These are phyloP conservation scores for Andricus curvator DNA, from an alignment of 2,888 invertebrate species.

Conservation along the genomic window DNA sequence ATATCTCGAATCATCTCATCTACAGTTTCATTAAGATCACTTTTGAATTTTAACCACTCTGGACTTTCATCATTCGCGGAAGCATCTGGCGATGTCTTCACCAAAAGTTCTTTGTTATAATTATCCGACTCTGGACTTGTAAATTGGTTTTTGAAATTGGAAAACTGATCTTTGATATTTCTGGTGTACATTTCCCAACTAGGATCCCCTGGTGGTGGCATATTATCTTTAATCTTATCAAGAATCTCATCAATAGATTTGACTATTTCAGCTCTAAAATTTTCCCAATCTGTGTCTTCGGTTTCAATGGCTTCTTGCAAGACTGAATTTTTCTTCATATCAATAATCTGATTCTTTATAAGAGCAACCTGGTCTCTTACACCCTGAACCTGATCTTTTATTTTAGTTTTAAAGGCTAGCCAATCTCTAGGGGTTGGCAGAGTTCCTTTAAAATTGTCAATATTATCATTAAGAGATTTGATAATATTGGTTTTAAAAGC, in stretches of 20 bases:
- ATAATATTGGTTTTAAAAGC: slow-evolving; percentile 56
- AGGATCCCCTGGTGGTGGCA: slow-evolving; percentile 56
- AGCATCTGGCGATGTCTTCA: slow-evolving; percentile 28
- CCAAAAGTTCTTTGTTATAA: background rate
- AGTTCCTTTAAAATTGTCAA: slow-evolving; percentile 50
- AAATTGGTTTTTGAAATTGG: slow-evolving; percentile 2
- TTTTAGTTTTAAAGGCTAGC: slow-evolving; percentile 42
- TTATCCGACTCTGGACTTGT: background rate
- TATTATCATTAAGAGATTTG: slow-evolving; percentile 53
- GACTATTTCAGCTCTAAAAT: slow-evolving; percentile 50
- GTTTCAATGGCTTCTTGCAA: slow-evolving; percentile 30
- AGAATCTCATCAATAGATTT: slow-evolving; percentile 48
- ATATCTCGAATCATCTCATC: slow-evolving; percentile 51
- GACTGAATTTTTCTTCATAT: background rate
- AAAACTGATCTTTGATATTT: slow-evolving; percentile 48
- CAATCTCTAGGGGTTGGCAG: slow-evolving; percentile 47
- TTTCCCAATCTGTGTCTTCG: slow-evolving; percentile 53
- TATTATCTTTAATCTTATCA: slow-evolving; percentile 42
- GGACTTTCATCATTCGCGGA: slow-evolving; percentile 25
- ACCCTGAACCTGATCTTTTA: slow-evolving; percentile 31
- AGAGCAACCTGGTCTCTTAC: slow-evolving; percentile 40
- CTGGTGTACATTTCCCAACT: slow-evolving; percentile 46
- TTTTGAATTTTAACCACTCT: slow-evolving; percentile 56
- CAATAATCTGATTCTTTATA: slow-evolving; percentile 27
- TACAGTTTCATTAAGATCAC: slow-evolving; percentile 53